phyloP scores from a whole-genome alignment of 1,140 invertebrate genomes.

The Melipona quadrifasciata region DNA sequence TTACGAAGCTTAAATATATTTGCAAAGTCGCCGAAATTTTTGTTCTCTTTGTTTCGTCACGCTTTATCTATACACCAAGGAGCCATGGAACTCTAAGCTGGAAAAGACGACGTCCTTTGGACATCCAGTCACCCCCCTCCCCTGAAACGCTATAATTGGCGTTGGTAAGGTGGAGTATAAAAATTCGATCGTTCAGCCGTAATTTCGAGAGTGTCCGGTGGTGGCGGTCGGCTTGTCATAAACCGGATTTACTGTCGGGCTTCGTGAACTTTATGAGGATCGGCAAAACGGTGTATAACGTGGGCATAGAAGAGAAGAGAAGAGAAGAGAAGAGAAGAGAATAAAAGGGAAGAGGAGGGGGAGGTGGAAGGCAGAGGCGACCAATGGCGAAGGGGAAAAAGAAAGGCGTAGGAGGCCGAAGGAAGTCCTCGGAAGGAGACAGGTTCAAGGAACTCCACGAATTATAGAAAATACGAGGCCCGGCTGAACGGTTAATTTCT shows the following conservation, averaged over 20 bases:
- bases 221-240: conserved; percentile 75
- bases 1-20: too few species aligned
- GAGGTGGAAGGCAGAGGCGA: not conserved
- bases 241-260: conserved; percentile 76
- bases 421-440: conserved; percentile 47
- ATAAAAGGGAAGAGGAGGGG: not conserved
- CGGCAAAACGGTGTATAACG: conserved; percentile 71
- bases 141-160: conserved; percentile 45
- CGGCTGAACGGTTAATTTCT: conserved; percentile 10
- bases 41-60: too few species aligned
- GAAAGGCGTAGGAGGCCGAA: conserved; percentile 37
- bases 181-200: conserved; percentile 73
- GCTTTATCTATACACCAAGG: too few species aligned
- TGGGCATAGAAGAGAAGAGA: conserved; percentile 23
- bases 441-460: conserved; percentile 57
- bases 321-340: not conserved
- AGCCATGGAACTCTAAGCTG: not conserved
- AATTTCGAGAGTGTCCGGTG: conserved; percentile 75
- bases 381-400: not conserved
- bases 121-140: not conserved
- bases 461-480: conserved; percentile 57
- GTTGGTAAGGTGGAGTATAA: conserved; percentile 61
- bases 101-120: not conserved
- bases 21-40: too few species aligned
- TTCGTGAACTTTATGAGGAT: conserved; percentile 78